Conservation (phyloP, 2,888 invertebrate species). For the Apoda limacodes region DNA sequence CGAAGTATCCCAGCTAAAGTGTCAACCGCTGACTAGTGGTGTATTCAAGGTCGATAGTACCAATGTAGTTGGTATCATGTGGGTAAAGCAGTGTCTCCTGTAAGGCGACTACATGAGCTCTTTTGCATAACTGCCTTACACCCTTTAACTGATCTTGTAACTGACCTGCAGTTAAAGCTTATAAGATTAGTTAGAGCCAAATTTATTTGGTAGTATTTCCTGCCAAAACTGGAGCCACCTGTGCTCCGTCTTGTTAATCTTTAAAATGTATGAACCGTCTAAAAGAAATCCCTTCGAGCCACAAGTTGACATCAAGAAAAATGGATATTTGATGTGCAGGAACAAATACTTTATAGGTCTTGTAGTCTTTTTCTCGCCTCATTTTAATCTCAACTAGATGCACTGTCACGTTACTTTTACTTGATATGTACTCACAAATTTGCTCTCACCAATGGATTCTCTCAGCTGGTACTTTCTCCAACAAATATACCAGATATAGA, state of each 20-base stretch:
- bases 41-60: too few species aligned
- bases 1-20: too few species aligned
- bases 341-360: background rate
- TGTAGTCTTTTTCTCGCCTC: constrained; percentile 1
- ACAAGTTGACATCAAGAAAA: background rate
- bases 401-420: background rate
- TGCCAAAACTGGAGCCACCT: background rate
- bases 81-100: constrained; percentile 3
- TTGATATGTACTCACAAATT: background rate
- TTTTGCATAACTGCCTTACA: constrained; percentile 2
- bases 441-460: background rate
- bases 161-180: constrained; percentile 4
- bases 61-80: too few species aligned
- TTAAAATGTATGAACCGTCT: constrained; percentile 2
- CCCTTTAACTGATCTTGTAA: background rate
- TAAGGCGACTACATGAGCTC: constrained; percentile 1
- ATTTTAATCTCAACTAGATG: background rate
- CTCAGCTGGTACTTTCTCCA: too few species aligned
- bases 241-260: background rate
- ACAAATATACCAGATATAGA: too few species aligned
- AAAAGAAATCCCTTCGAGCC: background rate
- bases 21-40: too few species aligned
- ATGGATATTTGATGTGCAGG: background rate
- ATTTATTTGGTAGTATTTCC: too few species aligned
- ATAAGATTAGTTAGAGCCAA: too few species aligned